Base-by-base conservation (phyloP, 2,888 invertebrate genomes). In the Linyphia triangularis region DNA sequence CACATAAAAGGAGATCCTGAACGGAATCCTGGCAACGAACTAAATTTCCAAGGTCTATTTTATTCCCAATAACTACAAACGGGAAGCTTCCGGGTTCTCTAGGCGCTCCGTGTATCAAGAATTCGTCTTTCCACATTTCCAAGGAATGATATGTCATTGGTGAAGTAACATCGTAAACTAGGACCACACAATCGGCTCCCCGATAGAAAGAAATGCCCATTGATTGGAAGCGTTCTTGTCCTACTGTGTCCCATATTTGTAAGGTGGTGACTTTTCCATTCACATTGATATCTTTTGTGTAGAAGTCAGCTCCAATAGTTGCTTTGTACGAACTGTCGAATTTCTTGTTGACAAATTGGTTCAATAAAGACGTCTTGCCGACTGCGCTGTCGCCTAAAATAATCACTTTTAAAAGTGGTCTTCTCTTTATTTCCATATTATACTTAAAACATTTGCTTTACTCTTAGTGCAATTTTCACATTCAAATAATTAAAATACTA, bases 161-260 rank as follows among this genome's bases (percentile, higher is more conserved):
- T 6, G 77, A 77, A 24, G 88, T 75, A 1, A 88, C 77, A 69
- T 88, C 88, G 40, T 88, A 88, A 10, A 88, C 82, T 13, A 82
- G 40, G 61, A 82, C 43, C 1, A 82, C 75, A 24, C 88, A 88
- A 19, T 88, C 88, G 9, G 88, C 88, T n/a, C 88, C 88, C 24
- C 88, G 73, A 19, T 82, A 88, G 30, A 88, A 88, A 5, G 82
- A 67, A 13, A 77, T 19, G 2, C 88, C 88, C 19, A 88, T 30
- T 7, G 88, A 88, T 16, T 88, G 82, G 19, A 77, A 88, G 10
- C 82, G 37, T 26, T 88, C 88, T 70, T 88, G 88, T 5, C 88
- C 88, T n/a, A 70, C 88, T 7, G 88, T 88, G 22, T 88, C 88
- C 88, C 88, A 88, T 30, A 88, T 70, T 43, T 88, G 82, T 22